A percentile compares a stretch with the other conserved stretches of the same genome.
Evolutionary conservation across 2,113 vertebrate genomes (phyloP).

Genomic region (Panthera tigris): DNA sequence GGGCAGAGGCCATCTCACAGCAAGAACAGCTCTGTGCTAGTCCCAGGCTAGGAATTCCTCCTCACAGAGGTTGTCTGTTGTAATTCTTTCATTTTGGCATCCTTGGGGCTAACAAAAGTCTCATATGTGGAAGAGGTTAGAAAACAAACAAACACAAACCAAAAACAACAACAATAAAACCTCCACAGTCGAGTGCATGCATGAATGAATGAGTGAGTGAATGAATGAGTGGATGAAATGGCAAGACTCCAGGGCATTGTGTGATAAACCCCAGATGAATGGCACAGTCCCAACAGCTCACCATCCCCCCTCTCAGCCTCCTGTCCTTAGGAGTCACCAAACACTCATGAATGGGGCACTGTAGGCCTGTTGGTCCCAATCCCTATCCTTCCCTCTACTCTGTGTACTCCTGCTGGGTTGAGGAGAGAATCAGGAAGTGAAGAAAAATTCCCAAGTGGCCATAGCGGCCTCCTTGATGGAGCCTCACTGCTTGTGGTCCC

Average conservation of each 20-base stretch:
- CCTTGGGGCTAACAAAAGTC: neutral
- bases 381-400: neutral
- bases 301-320: neutral
- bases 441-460: neutral
- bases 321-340: neutral
- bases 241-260: neutral
- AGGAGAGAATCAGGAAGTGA: neutral
- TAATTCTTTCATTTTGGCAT: neutral
- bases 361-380: neutral
- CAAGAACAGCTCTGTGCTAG: neutral
- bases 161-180: neutral
- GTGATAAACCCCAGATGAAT: neutral
- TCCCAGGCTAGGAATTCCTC: neutral
- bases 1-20: neutral
- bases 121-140: neutral
- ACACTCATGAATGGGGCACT: too few species aligned
- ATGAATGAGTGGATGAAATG: neutral
- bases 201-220: neutral
- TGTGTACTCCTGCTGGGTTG: neutral
- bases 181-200: neutral
- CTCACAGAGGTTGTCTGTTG: rapidly evolving
- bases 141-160: neutral
- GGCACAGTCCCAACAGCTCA: neutral
- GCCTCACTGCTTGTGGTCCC: neutral
- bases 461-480: neutral